Evolutionary conservation across 92 coral and sea anemone genomes (phyloP).

Genomic region (Palythoa grandis): DNA sequence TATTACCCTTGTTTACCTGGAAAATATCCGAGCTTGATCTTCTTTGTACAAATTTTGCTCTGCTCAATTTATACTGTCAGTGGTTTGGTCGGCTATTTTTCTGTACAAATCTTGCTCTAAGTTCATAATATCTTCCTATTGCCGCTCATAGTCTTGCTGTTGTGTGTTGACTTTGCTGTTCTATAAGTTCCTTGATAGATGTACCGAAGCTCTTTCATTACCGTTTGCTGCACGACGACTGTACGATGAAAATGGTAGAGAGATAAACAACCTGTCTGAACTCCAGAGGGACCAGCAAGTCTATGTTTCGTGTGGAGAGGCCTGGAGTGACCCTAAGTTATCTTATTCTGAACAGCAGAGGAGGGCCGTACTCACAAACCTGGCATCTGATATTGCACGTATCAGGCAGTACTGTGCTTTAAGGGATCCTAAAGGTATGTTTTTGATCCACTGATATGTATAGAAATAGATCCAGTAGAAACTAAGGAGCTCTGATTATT

Average conservation of each 20-base stretch:
- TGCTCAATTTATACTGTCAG: too few relatives aligned
- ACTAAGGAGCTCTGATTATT: too few relatives aligned
- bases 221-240: conserved; percentile 93
- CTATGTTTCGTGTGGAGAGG: conserved; percentile 90
- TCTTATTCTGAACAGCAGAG: conserved; percentile 95
- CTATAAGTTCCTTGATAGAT: conserved; percentile 84
- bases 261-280: conserved; percentile 65
- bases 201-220: conserved; percentile 86
- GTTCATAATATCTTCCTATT: too few relatives aligned
- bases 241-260: conserved; percentile 80
- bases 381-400: conserved; percentile 88
- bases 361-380: conserved; percentile 80
- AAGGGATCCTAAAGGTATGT: conserved; percentile 82
- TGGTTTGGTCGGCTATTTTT: too few relatives aligned
- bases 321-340: conserved; percentile 89
- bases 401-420: conserved; percentile 83
- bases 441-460: not conserved
- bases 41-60: too few relatives aligned
- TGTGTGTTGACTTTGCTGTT: not conserved
- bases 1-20: too few relatives aligned
- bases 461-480: too few relatives aligned
- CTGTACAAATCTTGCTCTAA: too few relatives aligned
- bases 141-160: too few relatives aligned
- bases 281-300: conserved; percentile 88
- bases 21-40: too few relatives aligned